These are phyloP conservation scores for Brenthis ino DNA, from an alignment of 2,888 invertebrate species.

Conservation along the genomic window DNA sequence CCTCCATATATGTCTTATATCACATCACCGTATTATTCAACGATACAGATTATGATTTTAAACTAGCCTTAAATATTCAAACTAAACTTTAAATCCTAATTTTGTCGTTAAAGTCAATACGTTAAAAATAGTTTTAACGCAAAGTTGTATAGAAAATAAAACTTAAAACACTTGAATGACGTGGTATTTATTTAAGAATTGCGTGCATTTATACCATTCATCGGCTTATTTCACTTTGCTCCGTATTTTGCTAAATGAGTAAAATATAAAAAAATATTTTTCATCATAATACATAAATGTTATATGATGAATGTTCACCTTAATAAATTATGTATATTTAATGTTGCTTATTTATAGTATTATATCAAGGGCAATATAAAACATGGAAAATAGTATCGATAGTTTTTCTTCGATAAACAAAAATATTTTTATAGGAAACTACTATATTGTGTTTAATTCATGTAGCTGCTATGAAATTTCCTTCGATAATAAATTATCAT, in stretches of 20 bases:
- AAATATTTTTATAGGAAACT: constrained; percentile 7
- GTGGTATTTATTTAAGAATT: constrained; percentile 39
- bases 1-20: constrained; percentile 77
- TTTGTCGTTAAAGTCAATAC: neutral
- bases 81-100: constrained; percentile 5
- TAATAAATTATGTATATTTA: neutral
- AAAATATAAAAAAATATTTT: constrained; percentile 16
- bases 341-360: too few species aligned
- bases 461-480: constrained; percentile 68
- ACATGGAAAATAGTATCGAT: too few species aligned
- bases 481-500: constrained; percentile 76
- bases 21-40: constrained; percentile 73
- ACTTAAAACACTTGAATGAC: constrained; percentile 34
- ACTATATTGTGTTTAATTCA: constrained; percentile 14
- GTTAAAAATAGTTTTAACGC: constrained; percentile 2
- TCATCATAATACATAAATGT: neutral
- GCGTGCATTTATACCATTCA: constrained; percentile 42
- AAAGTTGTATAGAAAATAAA: constrained; percentile 26
- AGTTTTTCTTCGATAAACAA: neutral
- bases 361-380: too few species aligned
- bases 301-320: constrained; percentile 2
- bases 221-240: constrained; percentile 40
- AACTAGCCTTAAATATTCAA: constrained; percentile 13
- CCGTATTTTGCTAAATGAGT: constrained; percentile 20
- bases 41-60: constrained; percentile 24